phyloP scores from a whole-genome alignment of 2,113 vertebrate species.

The Pithys albifrons region DNA sequence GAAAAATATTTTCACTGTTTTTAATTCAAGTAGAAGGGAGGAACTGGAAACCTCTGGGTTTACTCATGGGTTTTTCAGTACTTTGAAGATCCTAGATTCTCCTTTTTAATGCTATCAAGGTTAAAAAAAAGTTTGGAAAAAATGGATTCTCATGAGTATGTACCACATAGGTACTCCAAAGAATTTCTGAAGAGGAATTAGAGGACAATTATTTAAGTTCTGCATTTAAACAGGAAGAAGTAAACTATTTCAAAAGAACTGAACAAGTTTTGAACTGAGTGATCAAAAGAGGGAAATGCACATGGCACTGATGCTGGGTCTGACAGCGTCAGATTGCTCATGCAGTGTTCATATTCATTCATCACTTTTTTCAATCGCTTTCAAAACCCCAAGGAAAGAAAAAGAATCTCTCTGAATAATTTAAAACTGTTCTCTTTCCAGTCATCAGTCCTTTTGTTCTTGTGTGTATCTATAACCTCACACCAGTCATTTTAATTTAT shows the following conservation, averaged over 20 bases:
- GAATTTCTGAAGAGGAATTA: slow-evolving; percentile 17
- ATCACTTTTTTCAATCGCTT: slow-evolving; percentile 24
- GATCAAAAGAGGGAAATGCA: slow-evolving; percentile 42
- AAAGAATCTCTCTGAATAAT: slow-evolving; percentile 61
- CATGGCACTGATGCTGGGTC: not conserved
- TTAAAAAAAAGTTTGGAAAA: slow-evolving; percentile 5
- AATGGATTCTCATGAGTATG: not conserved
- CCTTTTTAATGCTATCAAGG: not conserved
- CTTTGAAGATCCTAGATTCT: slow-evolving; percentile 23
- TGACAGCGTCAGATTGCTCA: slow-evolving; percentile 7
- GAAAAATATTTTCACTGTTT: not conserved
- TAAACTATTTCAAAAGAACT: slow-evolving; percentile 10
- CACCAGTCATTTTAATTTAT: slow-evolving; percentile 47
- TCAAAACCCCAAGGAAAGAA: slow-evolving; percentile 21
- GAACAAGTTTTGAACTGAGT: slow-evolving; percentile 1
- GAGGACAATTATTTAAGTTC: not conserved
- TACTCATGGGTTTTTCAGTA: not conserved
- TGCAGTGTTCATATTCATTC: slow-evolving; percentile 32
- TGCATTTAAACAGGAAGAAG: not conserved
- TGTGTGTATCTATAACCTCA: slow-evolving; percentile 20
- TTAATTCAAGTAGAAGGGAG: not conserved
- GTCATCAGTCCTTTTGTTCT: slow-evolving; percentile 58
- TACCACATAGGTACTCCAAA: not conserved
- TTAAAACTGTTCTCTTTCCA: slow-evolving; percentile 43
- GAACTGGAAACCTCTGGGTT: not conserved